phyloP scores from a whole-genome alignment of 1,140 invertebrate species.

The Philotrypesis tridentata region DNA sequence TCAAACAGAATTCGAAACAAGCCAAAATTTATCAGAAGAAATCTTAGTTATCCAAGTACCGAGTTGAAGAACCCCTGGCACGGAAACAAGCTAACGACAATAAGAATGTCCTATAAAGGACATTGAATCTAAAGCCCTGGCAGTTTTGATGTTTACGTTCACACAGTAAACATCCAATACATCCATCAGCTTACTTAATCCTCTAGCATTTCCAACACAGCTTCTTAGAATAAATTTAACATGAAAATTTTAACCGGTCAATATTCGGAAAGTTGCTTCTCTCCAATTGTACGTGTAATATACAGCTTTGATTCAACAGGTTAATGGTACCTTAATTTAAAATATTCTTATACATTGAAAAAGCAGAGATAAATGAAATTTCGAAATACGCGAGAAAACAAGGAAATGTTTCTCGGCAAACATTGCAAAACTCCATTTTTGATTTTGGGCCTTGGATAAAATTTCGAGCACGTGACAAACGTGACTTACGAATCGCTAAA shows the following conservation, averaged over 20 bases:
- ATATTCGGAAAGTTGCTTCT: neutral
- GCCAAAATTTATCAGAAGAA: neutral
- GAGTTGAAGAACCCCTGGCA: slow-evolving; percentile 12
- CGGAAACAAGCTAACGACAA: slow-evolving; percentile 41
- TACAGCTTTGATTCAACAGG: neutral
- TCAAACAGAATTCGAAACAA: neutral
- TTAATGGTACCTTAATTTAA: too few relatives aligned
- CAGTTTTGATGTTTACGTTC: slow-evolving; percentile 44
- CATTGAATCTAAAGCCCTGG: slow-evolving; percentile 40
- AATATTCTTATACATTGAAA: too few relatives aligned
- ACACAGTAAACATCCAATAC: slow-evolving; percentile 45
- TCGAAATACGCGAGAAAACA: too few relatives aligned
- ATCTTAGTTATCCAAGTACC: slow-evolving; percentile 16
- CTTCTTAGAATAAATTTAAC: slow-evolving; percentile 4
- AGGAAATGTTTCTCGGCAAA: too few relatives aligned
- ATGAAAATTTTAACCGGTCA: neutral
- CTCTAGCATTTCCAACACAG: slow-evolving; percentile 8
- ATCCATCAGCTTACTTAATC: slow-evolving; percentile 13
- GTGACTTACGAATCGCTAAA: neutral
- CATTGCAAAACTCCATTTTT: too few relatives aligned
- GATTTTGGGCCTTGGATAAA: neutral
- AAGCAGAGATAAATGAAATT: neutral
- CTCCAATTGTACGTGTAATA: neutral
- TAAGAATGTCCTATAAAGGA: slow-evolving; percentile 55
- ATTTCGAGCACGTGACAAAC: neutral